Evolutionary conservation across 2,113 vertebrate genomes (phyloP), one percentile per base, ranked within the genome.

Genomic region (Indicator maculatus): DNA sequence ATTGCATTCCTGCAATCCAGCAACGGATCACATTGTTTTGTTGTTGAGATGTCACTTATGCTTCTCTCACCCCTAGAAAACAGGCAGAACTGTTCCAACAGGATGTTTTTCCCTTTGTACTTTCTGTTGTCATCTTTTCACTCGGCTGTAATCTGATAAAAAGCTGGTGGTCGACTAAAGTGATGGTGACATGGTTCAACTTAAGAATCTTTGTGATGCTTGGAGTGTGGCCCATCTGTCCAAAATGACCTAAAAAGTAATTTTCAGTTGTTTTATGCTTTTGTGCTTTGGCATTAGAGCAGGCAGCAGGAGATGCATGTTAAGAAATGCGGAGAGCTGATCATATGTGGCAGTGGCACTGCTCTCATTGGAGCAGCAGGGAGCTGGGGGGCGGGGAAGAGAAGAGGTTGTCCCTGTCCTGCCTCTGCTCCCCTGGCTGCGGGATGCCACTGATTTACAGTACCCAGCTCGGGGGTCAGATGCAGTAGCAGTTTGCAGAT

Each of bases 21-120:
- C 53, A 81, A 83, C 11, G 36, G 84, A 86, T 90, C 36, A 52
- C 60, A 53, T 75, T 83, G 77, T 91, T 96, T 90, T 89, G 64
- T 90, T 90, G 71, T 47, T 70, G 56, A 94, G 92, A 95, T 53
- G 53, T 65, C 6, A 15, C 56, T 88, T 85, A 84, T 70, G 64
- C 38, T 90, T 88, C 89, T 90, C 59, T 92, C 44, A 67, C 81
- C n/a, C 9, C 0, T 53, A 74, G 59, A 89, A 97, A 95, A 94
- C 90, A 92, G 78, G 63, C 88, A 95, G 81, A 88, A 45, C 86
- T 96, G 83, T 95, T 96, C 88, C 90, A 94, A 90, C 91, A 93
- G 93, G 95, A 95, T 92, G 90, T 89, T 93, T 93, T 93, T 33
- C 60, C 56, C 83, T 94, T 88, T 91, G 79, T 95, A 85, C 74